Percentiles rank a stretch among this genome's conserved stretches.
Evolutionary conservation across 2,113 vertebrate species (phyloP).

Genomic region (Otus sunia): DNA sequence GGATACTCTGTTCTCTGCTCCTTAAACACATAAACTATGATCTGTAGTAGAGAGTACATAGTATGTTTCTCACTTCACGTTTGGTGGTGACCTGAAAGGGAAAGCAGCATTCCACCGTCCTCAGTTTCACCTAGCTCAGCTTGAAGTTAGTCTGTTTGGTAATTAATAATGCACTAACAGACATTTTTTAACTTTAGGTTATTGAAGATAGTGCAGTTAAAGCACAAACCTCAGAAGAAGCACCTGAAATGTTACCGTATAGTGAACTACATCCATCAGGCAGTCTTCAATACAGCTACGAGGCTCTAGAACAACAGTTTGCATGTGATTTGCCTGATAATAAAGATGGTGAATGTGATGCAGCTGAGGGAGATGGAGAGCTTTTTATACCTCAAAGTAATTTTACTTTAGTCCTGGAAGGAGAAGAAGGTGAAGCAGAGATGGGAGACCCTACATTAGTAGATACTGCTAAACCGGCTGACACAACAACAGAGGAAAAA

Average conservation of each 20-base stretch:
- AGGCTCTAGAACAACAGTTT: slow-evolving; percentile 71
- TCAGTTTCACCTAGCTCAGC: neutral
- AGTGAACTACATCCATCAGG: slow-evolving; percentile 76
- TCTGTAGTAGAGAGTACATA: neutral
- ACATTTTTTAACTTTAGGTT: slow-evolving; percentile 50
- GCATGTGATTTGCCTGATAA: slow-evolving; percentile 61
- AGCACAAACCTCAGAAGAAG: slow-evolving; percentile 43
- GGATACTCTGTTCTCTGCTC: neutral
- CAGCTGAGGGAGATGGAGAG: slow-evolving; percentile 70
- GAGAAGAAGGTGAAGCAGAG: slow-evolving; percentile 79
- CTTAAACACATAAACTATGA: neutral
- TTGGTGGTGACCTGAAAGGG: neutral
- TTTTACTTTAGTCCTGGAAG: slow-evolving; percentile 90
- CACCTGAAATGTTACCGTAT: slow-evolving; percentile 54
- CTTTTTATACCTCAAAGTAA: slow-evolving; percentile 69
- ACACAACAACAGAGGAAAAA: neutral
- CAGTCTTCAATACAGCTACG: slow-evolving; percentile 75
- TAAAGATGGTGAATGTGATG: slow-evolving; percentile 66
- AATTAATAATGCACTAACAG: neutral
- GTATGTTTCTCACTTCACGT: neutral
- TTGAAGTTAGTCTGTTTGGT: neutral
- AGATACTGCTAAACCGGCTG: neutral
- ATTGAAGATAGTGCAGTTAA: slow-evolving; percentile 37
- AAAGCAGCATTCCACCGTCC: neutral
- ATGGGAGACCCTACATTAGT: slow-evolving; percentile 4